Percentiles rank a stretch among this genome's conserved stretches.
Evolutionary conservation across 2,888 invertebrate species (phyloP).

Genomic region (Nebria brevicollis): DNA sequence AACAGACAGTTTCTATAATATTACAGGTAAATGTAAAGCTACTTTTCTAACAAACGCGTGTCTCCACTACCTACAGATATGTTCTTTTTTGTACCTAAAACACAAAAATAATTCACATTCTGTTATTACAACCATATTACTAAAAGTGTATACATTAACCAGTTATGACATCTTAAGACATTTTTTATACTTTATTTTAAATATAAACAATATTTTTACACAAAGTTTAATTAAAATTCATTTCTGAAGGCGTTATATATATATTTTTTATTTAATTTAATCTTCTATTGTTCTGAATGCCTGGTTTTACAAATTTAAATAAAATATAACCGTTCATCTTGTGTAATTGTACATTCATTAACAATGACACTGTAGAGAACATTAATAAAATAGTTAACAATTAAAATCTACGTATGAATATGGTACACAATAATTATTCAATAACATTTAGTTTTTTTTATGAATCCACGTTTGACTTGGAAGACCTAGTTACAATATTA

Average conservation of each 20-base stretch:
- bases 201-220: too few relatives aligned
- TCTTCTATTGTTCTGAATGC: too few relatives aligned
- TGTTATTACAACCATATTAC: background rate
- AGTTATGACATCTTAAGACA: too few relatives aligned
- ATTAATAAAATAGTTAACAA: conserved; percentile 32
- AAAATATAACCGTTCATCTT: too few relatives aligned
- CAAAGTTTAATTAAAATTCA: too few relatives aligned
- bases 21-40: conserved; percentile 41
- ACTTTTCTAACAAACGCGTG: conserved; percentile 38
- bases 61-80: conserved; percentile 38
- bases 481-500: conserved; percentile 42
- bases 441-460: conserved; percentile 34
- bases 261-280: too few relatives aligned
- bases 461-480: conserved; percentile 21
- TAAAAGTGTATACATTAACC: background rate
- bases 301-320: too few relatives aligned
- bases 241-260: too few relatives aligned
- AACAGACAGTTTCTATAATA: conserved; percentile 39
- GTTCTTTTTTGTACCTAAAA: conserved; percentile 26
- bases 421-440: conserved; percentile 37
- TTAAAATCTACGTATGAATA: conserved; percentile 39
- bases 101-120: conserved; percentile 27
- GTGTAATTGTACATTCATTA: too few relatives aligned
- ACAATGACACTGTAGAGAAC: conserved; percentile 25
- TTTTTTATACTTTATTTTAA: too few relatives aligned